Evolutionary conservation across 1,140 invertebrate species (phyloP), one percentile per base, ranked within the genome.

Genomic region (Ephestia elutella): DNA sequence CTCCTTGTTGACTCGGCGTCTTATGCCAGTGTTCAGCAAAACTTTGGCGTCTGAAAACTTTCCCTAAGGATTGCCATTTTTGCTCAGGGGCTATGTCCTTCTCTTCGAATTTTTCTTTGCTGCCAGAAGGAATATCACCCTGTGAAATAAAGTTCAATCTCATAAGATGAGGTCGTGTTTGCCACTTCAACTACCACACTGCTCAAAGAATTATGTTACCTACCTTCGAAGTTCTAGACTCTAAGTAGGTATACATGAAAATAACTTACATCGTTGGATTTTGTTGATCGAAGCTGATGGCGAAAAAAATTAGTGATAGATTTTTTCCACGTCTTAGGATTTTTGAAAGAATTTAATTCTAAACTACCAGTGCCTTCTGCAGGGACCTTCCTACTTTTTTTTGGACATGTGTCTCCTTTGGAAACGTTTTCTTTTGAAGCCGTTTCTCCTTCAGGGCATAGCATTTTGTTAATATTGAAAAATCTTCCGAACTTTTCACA

Each of bases 41-140:
- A 61, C 78, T 83, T 78, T 86, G 83, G 15, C 83, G 82, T 50
- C 80, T 72, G 59, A 88, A 88, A 15, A 88, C 71, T 71, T 88
- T 88, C 1, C 86, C 86, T 65, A 88, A 66, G 19, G 83, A 86
- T 59, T 88, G 86, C 83, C 83, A 88, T 67, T 88, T 88, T 62
- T 84, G 82, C 59, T 88, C 83, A 13, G 79, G 73, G 28, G 57
- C 73, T 54, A 84, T 73, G 61, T 80, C 73, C 62, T 84, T 81
- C 30, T 78, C 70, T 51, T 80, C 79, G 67, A 80, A 86, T 54
- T 74, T 70, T 56, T 78, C 74, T 62, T 78, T 75, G 54, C 74
- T 86, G 20, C 62, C 77, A n/a, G 75, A 78, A 53, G 82, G 76
- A 49, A 66, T 57, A 49, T 87, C 85, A 32, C 85, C 85, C 85